Percentiles rank a stretch among this genome's conserved stretches.
Conservation (phyloP, 2,113 vertebrate species). For the Antennarius striatus region DNA sequence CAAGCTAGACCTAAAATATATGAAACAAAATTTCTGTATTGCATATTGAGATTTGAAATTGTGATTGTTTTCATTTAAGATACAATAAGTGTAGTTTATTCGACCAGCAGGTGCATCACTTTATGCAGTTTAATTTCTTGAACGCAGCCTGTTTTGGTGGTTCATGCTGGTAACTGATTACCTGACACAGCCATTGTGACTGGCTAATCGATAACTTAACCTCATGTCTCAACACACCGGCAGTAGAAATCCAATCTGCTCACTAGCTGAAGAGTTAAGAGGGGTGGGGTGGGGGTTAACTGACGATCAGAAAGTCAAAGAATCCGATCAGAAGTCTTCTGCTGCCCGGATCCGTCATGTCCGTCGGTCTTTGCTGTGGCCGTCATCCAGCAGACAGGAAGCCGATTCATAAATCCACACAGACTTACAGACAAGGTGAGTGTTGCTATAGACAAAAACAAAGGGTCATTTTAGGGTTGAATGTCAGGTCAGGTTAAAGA, state of each 20-base stretch:
- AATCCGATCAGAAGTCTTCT: neutral
- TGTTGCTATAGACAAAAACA: neutral
- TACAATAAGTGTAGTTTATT: neutral
- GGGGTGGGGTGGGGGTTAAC: neutral
- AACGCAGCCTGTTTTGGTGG: neutral
- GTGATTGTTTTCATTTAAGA: neutral
- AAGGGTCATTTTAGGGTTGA: neutral
- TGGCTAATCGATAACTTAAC: conserved; percentile 29
- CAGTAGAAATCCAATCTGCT: neutral
- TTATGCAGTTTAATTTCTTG: neutral
- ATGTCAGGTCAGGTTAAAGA: neutral
- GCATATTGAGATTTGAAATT: neutral
- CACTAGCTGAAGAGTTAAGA: too few relatives aligned
- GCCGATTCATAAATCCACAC: neutral
- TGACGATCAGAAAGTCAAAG: neutral
- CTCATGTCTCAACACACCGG: neutral
- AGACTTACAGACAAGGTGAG: conserved; percentile 13
- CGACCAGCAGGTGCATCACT: conserved; percentile 5
- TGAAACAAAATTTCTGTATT: too few relatives aligned
- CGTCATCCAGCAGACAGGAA: neutral
- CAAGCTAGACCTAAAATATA: too few relatives aligned
- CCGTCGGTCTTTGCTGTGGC: conserved; percentile 11
- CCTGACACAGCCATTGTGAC: conserved; percentile 2
- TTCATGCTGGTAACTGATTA: conserved; percentile 56
- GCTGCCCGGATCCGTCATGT: conserved; percentile 20